These are phyloP conservation scores for Porites lutea DNA, from an alignment of 64 coral and sea anemone genomes.

Conservation along the genomic window DNA sequence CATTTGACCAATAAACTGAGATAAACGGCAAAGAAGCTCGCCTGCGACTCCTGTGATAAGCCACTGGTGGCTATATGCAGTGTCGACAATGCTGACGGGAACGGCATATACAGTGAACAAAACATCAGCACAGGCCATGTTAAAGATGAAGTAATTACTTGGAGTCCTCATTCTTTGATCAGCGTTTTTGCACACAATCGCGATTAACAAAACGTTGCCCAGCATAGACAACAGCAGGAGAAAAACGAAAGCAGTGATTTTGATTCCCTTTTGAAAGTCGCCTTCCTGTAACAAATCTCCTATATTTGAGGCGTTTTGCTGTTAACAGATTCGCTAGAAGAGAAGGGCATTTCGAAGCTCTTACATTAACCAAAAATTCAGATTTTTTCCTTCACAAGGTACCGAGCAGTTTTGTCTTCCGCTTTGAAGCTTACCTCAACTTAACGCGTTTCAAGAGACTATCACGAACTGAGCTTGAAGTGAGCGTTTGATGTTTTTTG, in stretches of 20 bases:
- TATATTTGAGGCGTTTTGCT: no score
- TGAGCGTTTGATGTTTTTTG: no score
- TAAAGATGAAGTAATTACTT: constrained; percentile 61
- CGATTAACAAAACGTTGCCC: constrained; percentile 33
- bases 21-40: constrained; percentile 21
- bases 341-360: neutral
- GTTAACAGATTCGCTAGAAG: neutral
- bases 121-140: no score
- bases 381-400: no score
- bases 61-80: constrained; percentile 2
- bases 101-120: neutral
- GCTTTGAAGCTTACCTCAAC: no score
- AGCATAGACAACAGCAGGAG: neutral
- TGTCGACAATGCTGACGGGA: neutral
- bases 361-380: no score
- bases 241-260: neutral
- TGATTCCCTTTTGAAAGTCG: neutral
- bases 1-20: neutral
- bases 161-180: constrained; percentile 61
- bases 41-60: constrained; percentile 23
- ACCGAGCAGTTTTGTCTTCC: no score
- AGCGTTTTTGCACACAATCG: constrained; percentile 48
- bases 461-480: no score
- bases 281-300: neutral
- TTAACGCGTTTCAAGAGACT: no score